Evolutionary conservation across 1,140 invertebrate species (phyloP).

Genomic region (Pectinophora gossypiella): DNA sequence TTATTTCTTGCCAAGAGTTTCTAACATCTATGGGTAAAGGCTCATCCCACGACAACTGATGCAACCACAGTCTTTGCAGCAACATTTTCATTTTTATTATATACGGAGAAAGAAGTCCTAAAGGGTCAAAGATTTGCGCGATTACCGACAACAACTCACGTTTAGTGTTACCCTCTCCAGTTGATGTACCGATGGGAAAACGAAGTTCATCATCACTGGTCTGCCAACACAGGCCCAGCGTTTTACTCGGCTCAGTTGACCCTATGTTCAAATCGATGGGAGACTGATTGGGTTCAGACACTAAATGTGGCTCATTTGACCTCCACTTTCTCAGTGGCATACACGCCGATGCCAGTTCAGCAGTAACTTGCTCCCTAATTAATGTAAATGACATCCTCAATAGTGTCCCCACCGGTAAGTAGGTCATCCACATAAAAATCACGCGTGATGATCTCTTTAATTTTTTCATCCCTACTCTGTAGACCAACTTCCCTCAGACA

Average conservation of each 20-base stretch:
- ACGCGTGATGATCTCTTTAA: constrained; percentile 17
- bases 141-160: constrained; percentile 4
- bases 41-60: not conserved
- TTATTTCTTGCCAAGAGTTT: not conserved
- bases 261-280: constrained; percentile 2
- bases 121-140: constrained; percentile 6
- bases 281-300: not conserved
- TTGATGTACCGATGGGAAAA: not conserved
- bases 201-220: not conserved
- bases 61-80: constrained; percentile 5
- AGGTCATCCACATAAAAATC: constrained; percentile 70
- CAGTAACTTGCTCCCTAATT: constrained; percentile 8
- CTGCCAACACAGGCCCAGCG: constrained; percentile 1
- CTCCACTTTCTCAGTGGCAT: not conserved
- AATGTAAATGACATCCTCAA: constrained; percentile 12
- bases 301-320: not conserved
- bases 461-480: constrained; percentile 3
- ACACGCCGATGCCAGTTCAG: not conserved
- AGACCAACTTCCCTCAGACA: constrained; percentile 5
- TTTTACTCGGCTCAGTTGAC: not conserved
- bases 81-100: constrained; percentile 9
- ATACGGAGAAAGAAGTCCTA: constrained; percentile 3
- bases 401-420: constrained; percentile 32
- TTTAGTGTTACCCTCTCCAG: not conserved
- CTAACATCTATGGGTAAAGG: not conserved